A percentile compares a stretch with the other conserved stretches of the same genome.
These are phyloP conservation scores for Psophia crepitans DNA, from an alignment of 2,113 vertebrate species.

Conservation along the genomic window DNA sequence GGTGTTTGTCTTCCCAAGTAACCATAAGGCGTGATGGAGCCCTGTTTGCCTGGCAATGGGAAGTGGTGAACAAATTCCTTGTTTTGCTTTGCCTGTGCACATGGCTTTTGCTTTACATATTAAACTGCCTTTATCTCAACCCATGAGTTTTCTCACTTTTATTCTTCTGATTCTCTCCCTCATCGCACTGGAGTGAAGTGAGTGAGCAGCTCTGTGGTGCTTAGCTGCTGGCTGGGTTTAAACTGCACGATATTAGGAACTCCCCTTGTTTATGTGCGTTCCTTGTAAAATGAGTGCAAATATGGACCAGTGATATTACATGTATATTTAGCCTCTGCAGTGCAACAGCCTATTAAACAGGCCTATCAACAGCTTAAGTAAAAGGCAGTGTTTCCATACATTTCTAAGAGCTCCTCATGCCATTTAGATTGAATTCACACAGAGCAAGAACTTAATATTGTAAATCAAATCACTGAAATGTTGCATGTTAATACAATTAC, in stretches of 20 bases:
- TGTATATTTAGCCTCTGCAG: not conserved
- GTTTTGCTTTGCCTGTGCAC: rapidly evolving
- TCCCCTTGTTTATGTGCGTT: not conserved
- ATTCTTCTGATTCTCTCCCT: not conserved
- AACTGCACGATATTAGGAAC: not conserved
- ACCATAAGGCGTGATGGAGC: rapidly evolving
- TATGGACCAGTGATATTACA: not conserved
- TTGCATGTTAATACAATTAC: not conserved
- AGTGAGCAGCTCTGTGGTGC: rapidly evolving
- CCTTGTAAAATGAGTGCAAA: not conserved
- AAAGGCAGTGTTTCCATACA: not conserved
- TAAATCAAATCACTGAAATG: not conserved
- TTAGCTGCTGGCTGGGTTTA: not conserved
- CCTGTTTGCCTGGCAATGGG: not conserved
- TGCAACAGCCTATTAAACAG: not conserved
- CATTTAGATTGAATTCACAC: not conserved
- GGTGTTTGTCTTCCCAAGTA: not conserved
- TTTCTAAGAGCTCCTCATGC: not conserved
- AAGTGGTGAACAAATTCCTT: not conserved
- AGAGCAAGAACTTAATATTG: not conserved
- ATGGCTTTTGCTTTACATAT: not conserved
- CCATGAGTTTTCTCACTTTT: not conserved
- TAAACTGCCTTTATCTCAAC: not conserved
- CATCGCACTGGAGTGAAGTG: not conserved
- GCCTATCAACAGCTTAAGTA: not conserved